Evolutionary conservation across 2,888 invertebrate genomes (phyloP), one percentile per base, ranked within the genome.

Genomic region (Prostheceraeus crozeri): DNA sequence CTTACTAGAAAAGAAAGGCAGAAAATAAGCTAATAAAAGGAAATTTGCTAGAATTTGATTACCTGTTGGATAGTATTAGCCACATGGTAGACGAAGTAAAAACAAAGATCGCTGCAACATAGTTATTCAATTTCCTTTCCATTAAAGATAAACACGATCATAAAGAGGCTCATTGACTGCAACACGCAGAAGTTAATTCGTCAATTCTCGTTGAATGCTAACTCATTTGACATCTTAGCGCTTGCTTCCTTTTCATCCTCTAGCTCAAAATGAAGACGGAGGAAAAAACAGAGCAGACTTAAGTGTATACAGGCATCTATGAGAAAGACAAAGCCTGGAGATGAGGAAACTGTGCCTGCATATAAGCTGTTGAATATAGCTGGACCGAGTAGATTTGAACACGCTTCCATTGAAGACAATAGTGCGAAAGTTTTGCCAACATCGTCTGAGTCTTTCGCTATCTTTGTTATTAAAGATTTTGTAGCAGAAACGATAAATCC

Each of bases 281-380:
- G 77, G 64, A 94, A 87, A 78, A 84, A 90, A 73, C 91, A 91
- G 0, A 93, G 90, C 14, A 76, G 74, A 64, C 14, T 25, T 3
- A 72, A 36, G 52, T 69, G 70, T 2, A 71, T 16, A 2, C 66
- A 31, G 0, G 70, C 70, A 58, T 71, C 72, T 3, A 71, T 58
- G 4, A 68, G 52, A 64, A 70, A 75, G 0, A 70, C 66, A 14
- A 72, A 65, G 1, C 74, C 73, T 0, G 72, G 67, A 60, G 69
- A 73, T 27, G 71, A 61, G 25, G 64, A 55, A 0, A 70, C 65
- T 0, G 73, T 72, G 10, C 68, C 68, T n/a, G 69, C 66, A 63
- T 75, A 75, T 28, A 74, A 55, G 53, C 65, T 67, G 2, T 69
- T 70, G 63, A 74, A 73, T 23, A 71, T 63, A 1, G 72, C 63